phyloP scores from a whole-genome alignment of 37 sponge, comb jelly and placozoan genomes.

The Tethya wilhelma region DNA sequence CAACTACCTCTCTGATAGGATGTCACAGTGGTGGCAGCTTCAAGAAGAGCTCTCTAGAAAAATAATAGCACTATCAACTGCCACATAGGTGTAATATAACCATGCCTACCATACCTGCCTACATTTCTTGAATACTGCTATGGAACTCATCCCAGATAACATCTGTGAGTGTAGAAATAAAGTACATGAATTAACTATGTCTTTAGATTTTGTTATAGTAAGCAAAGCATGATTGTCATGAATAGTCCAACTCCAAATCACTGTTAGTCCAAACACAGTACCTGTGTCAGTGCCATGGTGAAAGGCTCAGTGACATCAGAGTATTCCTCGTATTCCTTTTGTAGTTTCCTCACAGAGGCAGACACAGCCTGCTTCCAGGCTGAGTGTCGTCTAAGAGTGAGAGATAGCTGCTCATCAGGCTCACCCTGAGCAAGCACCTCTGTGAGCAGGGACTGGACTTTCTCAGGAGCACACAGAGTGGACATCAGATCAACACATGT shows the following conservation, averaged over 20 bases:
- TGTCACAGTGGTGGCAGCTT: no score
- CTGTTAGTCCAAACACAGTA: not conserved
- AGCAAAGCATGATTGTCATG: no score
- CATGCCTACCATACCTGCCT: not conserved
- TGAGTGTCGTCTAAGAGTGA: no score
- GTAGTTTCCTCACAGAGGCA: slow-evolving; percentile 32
- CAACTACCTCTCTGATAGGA: no score
- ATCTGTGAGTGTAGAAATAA: slow-evolving; percentile 6
- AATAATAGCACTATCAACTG: no score
- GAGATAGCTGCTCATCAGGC: no score
- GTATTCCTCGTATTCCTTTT: slow-evolving; percentile 1
- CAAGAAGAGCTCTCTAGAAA: no score
- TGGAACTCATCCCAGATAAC: slow-evolving; percentile 3
- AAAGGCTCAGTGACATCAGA: slow-evolving; percentile 47
- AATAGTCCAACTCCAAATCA: not conserved
- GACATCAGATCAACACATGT: not conserved
- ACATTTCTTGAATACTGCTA: not conserved
- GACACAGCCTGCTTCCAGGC: slow-evolving; percentile 19
- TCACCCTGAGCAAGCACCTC: no score
- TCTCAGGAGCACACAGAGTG: slow-evolving; percentile 7
- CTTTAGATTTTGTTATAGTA: no score
- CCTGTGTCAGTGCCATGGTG: slow-evolving; percentile 19
- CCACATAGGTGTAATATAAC: no score
- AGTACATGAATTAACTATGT: no score
- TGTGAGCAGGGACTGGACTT: no score